Conservation (phyloP, 2,797 vertebrate genomes). For the Alca torda region DNA sequence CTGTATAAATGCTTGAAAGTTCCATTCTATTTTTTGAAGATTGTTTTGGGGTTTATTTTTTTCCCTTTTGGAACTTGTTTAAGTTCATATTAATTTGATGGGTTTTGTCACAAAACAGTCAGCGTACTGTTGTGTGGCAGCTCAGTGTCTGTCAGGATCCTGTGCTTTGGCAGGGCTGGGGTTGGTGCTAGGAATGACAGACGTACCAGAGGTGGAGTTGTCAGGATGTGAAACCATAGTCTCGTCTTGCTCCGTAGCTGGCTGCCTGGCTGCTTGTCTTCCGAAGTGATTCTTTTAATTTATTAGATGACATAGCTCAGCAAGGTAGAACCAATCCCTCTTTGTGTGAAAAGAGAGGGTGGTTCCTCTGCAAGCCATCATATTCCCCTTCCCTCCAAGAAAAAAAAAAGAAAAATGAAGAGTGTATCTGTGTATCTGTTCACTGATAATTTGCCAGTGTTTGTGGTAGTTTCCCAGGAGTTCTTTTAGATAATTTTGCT, state of each 20-base stretch:
- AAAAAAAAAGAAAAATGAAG: neutral
- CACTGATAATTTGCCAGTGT: neutral
- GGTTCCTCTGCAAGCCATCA: neutral
- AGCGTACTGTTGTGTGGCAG: neutral
- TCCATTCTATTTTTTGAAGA: neutral
- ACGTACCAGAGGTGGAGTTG: neutral
- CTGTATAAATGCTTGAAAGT: neutral
- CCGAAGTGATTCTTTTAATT: neutral
- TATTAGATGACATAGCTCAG: neutral
- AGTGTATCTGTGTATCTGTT: neutral
- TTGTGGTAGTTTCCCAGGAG: neutral
- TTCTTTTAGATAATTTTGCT: neutral
- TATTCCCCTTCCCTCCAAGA: neutral
- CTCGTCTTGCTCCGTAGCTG: neutral
- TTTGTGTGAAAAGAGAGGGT: neutral
- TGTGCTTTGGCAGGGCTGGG: neutral
- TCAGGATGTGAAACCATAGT: neutral
- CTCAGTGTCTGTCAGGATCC: neutral
- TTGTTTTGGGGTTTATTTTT: neutral
- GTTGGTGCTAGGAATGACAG: neutral
- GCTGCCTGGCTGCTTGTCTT: neutral
- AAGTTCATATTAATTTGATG: neutral
- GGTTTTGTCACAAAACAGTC: neutral
- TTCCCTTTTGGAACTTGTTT: neutral
- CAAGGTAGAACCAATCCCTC: neutral